A percentile compares a stretch with the other conserved stretches of the same genome.
Evolutionary conservation across 30 jellyfish, hydroid and myxozoan species (phyloP).

Genomic region (Hydra vulgaris): DNA sequence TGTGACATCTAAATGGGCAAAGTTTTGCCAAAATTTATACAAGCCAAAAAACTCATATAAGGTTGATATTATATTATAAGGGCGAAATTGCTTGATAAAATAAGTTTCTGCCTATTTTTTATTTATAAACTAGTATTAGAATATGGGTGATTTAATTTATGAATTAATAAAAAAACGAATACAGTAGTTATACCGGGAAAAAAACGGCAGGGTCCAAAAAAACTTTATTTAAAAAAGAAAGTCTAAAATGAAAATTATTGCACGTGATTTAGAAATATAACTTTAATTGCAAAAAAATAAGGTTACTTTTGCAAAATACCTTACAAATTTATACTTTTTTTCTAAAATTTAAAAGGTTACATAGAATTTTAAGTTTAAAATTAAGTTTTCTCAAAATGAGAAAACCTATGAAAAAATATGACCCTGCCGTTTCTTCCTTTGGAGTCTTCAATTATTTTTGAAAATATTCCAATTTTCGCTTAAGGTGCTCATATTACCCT

Average conservation of each 20-base stretch:
- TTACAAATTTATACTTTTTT: not conserved
- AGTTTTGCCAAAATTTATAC: not conserved
- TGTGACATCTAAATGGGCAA: not conserved
- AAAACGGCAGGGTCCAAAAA: not conserved
- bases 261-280: not conserved
- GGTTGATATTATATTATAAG: not conserved
- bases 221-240: not conserved
- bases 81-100: not conserved
- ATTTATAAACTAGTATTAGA: no score
- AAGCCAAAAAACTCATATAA: not conserved
- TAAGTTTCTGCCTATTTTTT: not conserved
- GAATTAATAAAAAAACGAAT: not conserved
- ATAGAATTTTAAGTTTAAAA: not conserved
- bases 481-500: no score
- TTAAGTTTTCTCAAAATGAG: not conserved
- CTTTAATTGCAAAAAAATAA: not conserved
- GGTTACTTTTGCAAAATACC: not conserved
- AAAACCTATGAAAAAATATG: not conserved
- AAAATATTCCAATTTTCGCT: no score
- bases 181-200: not conserved
- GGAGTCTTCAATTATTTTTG: no score
- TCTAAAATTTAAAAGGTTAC: not conserved
- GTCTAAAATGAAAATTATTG: not conserved
- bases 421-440: not conserved
- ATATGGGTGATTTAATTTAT: no score